Evolutionary conservation across 1,140 invertebrate species (phyloP), one percentile per base, ranked within the genome.

Genomic region (Scaptodrosophila lebanonensis): DNA sequence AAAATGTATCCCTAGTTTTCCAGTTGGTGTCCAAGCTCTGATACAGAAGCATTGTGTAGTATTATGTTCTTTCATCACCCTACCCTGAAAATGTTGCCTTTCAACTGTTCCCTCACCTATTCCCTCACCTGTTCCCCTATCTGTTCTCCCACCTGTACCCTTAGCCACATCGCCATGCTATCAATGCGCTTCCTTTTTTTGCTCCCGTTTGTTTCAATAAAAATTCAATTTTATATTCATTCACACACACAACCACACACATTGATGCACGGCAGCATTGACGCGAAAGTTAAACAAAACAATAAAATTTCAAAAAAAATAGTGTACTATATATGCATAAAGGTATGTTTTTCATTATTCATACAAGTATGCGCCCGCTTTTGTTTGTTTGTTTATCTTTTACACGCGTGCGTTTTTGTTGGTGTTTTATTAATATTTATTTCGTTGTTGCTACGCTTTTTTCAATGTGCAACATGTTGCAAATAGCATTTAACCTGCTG

Each of bases 151-250:
- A 1, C 20, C 13, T 8, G 43, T 8, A 18, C 12, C 17, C 12
- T 40, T 35, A 20, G 17, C 15, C 1, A 25, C 36, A n/a, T 40
- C 45, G 33, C 48, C 63, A 47, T 33, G 27, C 16, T 54, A 49
- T 40, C 45, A 51, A 61, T 56, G 12, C 45, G 12, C 29, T 36
- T 54, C 43, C n/a, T n/a, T n/a, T n/a, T n/a, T 38, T 29, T 58
- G 16, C 27, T 29, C 11, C 17, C 49, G 48, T 58, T 66, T 58
- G 48, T 58, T 44, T 43, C 64, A 63, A 66, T 63, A 66, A 63
- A 66, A 63, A 52, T 63, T 58, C 53, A 66, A 58, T 66, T 66
- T 59, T 53, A 48, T 43, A 63, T 66, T 25, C 59, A 32, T 15
- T 32, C 43, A 48, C 18, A 35, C 12, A 40, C 42, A 49, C 27